Percentiles rank a stretch among this genome's conserved stretches.
These are phyloP conservation scores for Escarpia spicata DNA, from an alignment of 2,888 invertebrate species.

Conservation along the genomic window DNA sequence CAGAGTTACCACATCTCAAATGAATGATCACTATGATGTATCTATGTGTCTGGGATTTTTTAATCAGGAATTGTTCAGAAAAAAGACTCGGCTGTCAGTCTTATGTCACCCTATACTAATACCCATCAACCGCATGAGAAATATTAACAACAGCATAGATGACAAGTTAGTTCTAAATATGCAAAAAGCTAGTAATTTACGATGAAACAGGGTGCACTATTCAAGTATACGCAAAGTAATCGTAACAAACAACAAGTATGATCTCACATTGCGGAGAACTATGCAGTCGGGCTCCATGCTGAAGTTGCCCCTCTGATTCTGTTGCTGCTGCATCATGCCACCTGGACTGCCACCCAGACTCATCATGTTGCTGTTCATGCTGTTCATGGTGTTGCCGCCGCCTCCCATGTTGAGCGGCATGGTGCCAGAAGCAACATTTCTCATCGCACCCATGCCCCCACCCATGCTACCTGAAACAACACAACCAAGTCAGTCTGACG, in stretches of 20 bases:
- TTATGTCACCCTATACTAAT: not conserved
- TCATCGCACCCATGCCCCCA: constrained; percentile 34
- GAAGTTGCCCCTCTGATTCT: constrained; percentile 22
- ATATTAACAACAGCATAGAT: not conserved
- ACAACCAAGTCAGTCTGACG: not conserved
- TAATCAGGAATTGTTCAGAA: not conserved
- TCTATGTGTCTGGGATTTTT: not conserved
- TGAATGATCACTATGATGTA: not conserved
- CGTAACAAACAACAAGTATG: not conserved
- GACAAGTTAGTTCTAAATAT: not conserved
- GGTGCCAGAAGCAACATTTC: constrained; percentile 21
- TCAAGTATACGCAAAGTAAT: not conserved
- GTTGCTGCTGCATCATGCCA: not conserved
- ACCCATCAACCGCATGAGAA: not conserved
- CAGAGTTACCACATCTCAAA: not conserved
- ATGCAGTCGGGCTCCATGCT: constrained; percentile 38
- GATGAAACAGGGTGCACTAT: not conserved
- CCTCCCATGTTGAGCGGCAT: constrained; percentile 43
- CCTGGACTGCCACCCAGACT: constrained; percentile 34
- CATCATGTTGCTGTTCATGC: constrained; percentile 41
- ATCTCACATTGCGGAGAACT: constrained; percentile 31
- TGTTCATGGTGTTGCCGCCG: constrained; percentile 27
- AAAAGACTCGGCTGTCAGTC: not conserved
- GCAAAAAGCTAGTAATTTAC: not conserved
- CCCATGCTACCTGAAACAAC: not conserved